Evolutionary conservation across 1,140 invertebrate genomes (phyloP), one percentile per base, ranked within the genome.

Genomic region (Leptinotarsa defecta): DNA sequence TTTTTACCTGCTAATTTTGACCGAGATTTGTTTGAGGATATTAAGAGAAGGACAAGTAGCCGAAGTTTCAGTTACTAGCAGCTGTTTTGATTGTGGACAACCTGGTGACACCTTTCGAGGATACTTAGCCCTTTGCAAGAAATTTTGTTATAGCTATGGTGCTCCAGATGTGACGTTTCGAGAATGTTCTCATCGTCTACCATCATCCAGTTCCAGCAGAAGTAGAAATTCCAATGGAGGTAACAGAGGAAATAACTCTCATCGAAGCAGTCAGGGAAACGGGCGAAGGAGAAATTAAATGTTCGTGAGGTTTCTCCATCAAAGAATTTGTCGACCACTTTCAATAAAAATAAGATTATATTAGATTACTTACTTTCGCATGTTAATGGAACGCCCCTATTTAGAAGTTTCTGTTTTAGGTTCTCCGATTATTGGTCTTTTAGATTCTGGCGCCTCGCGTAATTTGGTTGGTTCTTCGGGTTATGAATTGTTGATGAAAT

Each of bases 401-500:
- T 27, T 3, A 4, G 4, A 27, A 27, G 24, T 27, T 27, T 27
- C 24, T 27, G 24, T 27, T 27, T 27, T 27, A 27, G 24, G 24
- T 27, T 27, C 2, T 27, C 24, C 24, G 24, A 4, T 27, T 27
- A 27, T 27, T 27, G 75, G 75, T n/a, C 48, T 76, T 20, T 48
- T n/a, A 19, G 63, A 64, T 64, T 64, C 4, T 3, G 63, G 63
- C 11, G 63, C 0, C 19, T 64, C 63, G 11, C n/a, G 63, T 13
- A 64, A 4, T 3, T 13, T 64, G 13, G 2, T 64, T 0, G 63
- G 24, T 64, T 11, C 3, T 13, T 13, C 11, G 63, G 63, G n/a
- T 64, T 64, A 64, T 13, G 63, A 6, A 27, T 74, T 24, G n/a
- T 74, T 49, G 17, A 74, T n/a, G 19, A 74, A 49, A 15, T 68